phyloP scores from a whole-genome alignment of 2,797 vertebrate species.

The Phrynocephalus vlangalii region DNA sequence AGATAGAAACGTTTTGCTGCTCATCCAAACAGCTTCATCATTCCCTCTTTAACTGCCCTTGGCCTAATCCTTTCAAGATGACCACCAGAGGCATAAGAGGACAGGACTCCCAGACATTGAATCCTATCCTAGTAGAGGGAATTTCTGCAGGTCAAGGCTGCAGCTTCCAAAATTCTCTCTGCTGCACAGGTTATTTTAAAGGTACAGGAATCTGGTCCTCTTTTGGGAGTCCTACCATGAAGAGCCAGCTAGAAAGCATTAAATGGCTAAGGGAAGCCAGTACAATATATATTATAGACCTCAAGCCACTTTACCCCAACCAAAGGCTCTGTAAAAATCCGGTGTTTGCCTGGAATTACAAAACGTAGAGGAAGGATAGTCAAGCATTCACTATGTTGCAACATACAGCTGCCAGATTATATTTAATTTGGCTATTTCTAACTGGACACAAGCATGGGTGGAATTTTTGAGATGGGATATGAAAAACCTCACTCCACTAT shows the following conservation, averaged over 20 bases:
- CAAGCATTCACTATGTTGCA: neutral
- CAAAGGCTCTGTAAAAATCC: neutral
- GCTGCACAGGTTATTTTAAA: neutral
- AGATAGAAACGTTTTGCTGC: too few relatives aligned
- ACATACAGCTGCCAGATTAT: neutral
- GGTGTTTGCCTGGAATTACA: neutral
- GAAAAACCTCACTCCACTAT: neutral
- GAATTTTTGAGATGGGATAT: neutral
- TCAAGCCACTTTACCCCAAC: neutral
- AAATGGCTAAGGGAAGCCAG: neutral
- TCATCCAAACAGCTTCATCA: too few relatives aligned
- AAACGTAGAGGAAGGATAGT: neutral
- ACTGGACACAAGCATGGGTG: neutral
- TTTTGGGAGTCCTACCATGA: neutral
- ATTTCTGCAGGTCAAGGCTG: neutral
- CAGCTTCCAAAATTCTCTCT: neutral
- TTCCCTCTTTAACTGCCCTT: neutral
- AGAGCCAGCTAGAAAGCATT: neutral
- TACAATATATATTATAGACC: neutral
- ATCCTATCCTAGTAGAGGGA: neutral
- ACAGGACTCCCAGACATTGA: neutral
- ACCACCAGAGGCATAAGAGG: neutral
- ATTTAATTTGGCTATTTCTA: too few relatives aligned
- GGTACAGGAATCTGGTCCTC: neutral
- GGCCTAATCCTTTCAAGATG: neutral